Conservation (phyloP, 1,140 invertebrate genomes). For the Danaus plexippus region DNA sequence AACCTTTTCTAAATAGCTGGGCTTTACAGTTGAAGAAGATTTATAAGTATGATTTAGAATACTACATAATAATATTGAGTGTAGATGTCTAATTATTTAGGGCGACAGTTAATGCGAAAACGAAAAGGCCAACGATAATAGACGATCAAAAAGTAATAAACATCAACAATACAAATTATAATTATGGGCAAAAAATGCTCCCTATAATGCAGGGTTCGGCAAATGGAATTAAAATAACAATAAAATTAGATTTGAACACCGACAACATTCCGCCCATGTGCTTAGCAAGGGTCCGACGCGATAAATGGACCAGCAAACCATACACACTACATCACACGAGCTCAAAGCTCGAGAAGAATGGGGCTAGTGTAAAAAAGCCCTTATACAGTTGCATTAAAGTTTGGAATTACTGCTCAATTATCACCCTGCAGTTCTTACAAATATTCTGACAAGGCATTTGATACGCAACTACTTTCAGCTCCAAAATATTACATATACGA, state of each 20-base stretch:
- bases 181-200: constrained; percentile 51
- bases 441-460: no score
- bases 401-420: neutral
- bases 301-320: constrained; percentile 55
- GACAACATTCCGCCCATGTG: constrained; percentile 55
- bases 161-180: constrained; percentile 42
- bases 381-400: constrained; percentile 4
- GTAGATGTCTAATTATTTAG: no score
- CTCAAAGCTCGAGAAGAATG: no score
- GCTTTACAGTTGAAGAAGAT: no score
- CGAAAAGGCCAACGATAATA: constrained; percentile 21
- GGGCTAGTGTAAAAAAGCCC: neutral
- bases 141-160: constrained; percentile 40
- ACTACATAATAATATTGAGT: no score
- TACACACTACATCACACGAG: constrained; percentile 14
- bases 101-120: no score
- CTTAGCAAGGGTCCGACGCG: constrained; percentile 35
- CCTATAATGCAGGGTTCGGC: constrained; percentile 30
- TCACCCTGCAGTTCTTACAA: no score
- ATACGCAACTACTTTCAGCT: no score
- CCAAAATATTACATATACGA: no score
- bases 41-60: no score
- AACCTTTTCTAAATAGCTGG: no score
- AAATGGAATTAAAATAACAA: constrained; percentile 62
- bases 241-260: constrained; percentile 56